Evolutionary conservation across 2,797 vertebrate species (phyloP), one percentile per base, ranked within the genome.

Genomic region (Sebastes oblongus): DNA sequence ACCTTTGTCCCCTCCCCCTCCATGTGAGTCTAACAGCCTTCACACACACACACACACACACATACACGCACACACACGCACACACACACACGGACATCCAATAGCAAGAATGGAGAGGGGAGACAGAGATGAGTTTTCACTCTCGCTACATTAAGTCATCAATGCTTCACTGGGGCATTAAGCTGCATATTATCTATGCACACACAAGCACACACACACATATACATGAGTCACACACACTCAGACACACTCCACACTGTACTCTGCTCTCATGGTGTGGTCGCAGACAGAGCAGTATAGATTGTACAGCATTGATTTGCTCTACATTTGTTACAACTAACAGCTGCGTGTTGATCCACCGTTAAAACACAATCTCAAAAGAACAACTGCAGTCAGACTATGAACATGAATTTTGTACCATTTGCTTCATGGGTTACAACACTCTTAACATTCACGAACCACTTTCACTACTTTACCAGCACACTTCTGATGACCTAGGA

Each of bases 301-400:
- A 88, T 90, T 56, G 72, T 36, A 36, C 20, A 56, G 42, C 34
- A 91, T 89, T 85, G 91, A 93, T 91, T 90, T 90, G 88, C 75
- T 86, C 88, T 71, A 89, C 80, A 86, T 92, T 88, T 86, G 61
- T 84, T 58, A 75, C 24, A 65, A 74, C 75, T 66, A 59, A 72
- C 54, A 69, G 70, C 70, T 75, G 66, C 7, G 3, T 24, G 24
- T 59, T 72, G 55, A 77, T 83, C 77, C 27, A 42, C 80, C 22
- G 67, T 86, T 86, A 80, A 61, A 80, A 78, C 66, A 72, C 46
- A 50, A 39, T 61, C 64, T 54, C 52, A 70, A n/a, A 52, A 32
- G 8, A 56, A 68, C 27, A 81, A 18, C 54, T 60, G 58, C 36
- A 65, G 54, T 46, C 71, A 56, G 58, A 69, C 39, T 1, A 10